phyloP scores from a whole-genome alignment of 2,888 invertebrate species.

The Crossocerus cetratus region DNA sequence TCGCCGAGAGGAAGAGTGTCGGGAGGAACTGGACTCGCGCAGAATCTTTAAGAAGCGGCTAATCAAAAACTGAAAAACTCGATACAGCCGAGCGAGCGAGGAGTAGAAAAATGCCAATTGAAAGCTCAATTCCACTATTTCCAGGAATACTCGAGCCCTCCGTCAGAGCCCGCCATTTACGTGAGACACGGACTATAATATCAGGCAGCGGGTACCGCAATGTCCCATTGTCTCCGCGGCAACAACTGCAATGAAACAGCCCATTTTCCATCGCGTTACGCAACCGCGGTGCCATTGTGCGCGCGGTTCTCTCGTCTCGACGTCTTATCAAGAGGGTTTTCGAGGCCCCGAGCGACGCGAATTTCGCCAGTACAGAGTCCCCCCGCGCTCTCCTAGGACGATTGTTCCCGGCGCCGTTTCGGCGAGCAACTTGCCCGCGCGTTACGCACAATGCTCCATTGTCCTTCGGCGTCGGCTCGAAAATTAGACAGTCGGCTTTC shows the following conservation, averaged over 20 bases:
- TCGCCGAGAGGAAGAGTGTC: no score
- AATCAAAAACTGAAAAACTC: no score
- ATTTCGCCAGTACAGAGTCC: background rate
- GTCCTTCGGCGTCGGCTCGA: slow-evolving; percentile 17
- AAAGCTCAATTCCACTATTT: no score
- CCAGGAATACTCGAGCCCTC: no score
- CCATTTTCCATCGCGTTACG: slow-evolving; percentile 40
- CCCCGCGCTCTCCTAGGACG: no score
- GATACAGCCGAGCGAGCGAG: no score
- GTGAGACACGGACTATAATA: background rate
- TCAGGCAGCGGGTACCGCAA: slow-evolving; percentile 34
- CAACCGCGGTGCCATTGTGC: slow-evolving; percentile 34
- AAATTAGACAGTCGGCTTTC: slow-evolving; percentile 13
- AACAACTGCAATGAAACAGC: slow-evolving; percentile 34
- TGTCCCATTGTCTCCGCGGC: slow-evolving; percentile 41
- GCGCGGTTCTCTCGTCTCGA: slow-evolving; percentile 22
- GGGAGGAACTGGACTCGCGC: no score
- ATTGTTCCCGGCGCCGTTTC: no score
- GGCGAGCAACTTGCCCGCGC: no score
- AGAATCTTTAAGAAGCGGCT: no score
- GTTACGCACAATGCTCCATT: slow-evolving; percentile 24
- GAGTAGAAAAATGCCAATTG: no score
- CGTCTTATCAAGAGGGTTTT: slow-evolving; percentile 22
- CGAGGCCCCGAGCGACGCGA: slow-evolving; percentile 8
- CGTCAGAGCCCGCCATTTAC: no score